Percentiles rank a stretch among this genome's conserved stretches.
These are phyloP conservation scores for Ennomos fuscantarius DNA, from an alignment of 2,888 invertebrate species.

Conservation along the genomic window DNA sequence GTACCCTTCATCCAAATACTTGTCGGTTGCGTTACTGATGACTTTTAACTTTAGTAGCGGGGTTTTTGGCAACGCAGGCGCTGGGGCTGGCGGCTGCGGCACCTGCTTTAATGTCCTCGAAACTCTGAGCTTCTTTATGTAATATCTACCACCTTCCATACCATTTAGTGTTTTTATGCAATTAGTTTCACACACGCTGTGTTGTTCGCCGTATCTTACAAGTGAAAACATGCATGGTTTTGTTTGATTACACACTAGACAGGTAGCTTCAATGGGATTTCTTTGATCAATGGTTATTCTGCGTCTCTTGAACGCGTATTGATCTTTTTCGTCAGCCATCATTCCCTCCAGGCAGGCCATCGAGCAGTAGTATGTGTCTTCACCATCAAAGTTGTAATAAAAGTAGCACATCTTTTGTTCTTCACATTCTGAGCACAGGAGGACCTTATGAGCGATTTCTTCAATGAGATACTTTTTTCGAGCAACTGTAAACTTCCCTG, in stretches of 20 bases:
- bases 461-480: constrained; percentile 72
- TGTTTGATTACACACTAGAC: constrained; percentile 79
- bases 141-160: constrained; percentile 70
- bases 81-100: constrained; percentile 9
- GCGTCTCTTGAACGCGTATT: constrained; percentile 82
- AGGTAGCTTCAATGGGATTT: constrained; percentile 53
- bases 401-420: constrained; percentile 75
- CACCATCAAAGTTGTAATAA: constrained; percentile 75
- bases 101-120: constrained; percentile 14
- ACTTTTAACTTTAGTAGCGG: constrained; percentile 78
- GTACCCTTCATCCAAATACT: constrained; percentile 80
- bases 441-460: constrained; percentile 62
- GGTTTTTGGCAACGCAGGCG: constrained; percentile 44
- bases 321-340: constrained; percentile 82
- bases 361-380: constrained; percentile 82
- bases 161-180: constrained; percentile 83
- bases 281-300: constrained; percentile 78
- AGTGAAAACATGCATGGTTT: constrained; percentile 79
- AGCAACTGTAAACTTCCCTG: constrained; percentile 58
- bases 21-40: constrained; percentile 82
- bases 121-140: constrained; percentile 55
- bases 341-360: constrained; percentile 81
- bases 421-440: constrained; percentile 74
- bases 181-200: constrained; percentile 82
- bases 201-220: constrained; percentile 76